Evolutionary conservation across 1,140 invertebrate genomes (phyloP).

Genomic region (Ditylenchus dipsaci): DNA sequence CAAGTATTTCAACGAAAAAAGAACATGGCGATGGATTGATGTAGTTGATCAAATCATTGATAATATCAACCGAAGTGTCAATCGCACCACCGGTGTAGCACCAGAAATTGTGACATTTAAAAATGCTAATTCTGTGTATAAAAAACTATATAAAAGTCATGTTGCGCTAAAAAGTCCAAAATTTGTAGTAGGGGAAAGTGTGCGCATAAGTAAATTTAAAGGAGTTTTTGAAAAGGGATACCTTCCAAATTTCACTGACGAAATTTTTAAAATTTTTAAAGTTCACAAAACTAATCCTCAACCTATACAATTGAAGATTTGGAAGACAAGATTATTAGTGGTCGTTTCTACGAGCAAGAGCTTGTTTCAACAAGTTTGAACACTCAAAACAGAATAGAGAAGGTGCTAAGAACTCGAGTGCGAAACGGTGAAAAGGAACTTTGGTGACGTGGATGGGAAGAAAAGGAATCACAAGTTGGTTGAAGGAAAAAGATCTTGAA

Average conservation of each 20-base stretch:
- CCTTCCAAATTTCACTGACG: constrained; percentile 18
- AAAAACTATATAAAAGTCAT: not conserved
- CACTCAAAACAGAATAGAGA: too few species aligned
- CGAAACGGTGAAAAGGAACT: not conserved
- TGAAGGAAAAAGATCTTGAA: not conserved
- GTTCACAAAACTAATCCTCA: not conserved
- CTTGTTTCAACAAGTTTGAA: too few species aligned
- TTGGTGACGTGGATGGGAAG: not conserved
- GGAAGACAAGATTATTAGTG: not conserved
- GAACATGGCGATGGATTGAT: constrained; percentile 31
- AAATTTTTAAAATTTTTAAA: constrained; percentile 22
- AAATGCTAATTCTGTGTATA: constrained; percentile 15
- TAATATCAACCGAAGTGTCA: constrained; percentile 24
- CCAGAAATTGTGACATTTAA: constrained; percentile 23
- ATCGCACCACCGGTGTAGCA: constrained; percentile 14
- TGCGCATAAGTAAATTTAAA: constrained; percentile 15
- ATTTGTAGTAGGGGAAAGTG: constrained; percentile 10
- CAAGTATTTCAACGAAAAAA: constrained; percentile 28
- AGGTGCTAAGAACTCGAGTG: too few species aligned
- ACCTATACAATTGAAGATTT: constrained; percentile 2
- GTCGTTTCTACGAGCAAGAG: constrained; percentile 19
- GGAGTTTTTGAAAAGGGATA: constrained; percentile 18
- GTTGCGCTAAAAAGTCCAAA: not conserved
- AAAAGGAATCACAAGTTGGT: not conserved
- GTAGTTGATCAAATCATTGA: constrained; percentile 28